Evolutionary conservation across 2,888 invertebrate species (phyloP).

Genomic region (Unio delphinus): DNA sequence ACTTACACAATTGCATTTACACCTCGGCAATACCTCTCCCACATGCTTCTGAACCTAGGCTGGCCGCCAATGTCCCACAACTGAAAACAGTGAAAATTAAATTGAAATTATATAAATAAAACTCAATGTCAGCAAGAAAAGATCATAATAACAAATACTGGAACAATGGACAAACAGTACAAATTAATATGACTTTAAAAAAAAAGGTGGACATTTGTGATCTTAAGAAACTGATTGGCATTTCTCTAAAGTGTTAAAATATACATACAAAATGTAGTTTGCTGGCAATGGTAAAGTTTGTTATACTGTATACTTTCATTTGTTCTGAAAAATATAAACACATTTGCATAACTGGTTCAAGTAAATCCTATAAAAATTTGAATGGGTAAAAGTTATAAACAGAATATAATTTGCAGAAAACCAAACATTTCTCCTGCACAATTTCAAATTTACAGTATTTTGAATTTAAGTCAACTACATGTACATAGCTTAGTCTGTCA

Average conservation of each 20-base stretch:
- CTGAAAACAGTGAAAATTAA: conserved; percentile 56
- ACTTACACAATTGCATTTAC: conserved; percentile 97
- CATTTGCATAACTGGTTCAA: no score
- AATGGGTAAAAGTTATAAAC: no score
- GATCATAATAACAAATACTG: not conserved
- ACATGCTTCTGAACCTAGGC: conserved; percentile 99
- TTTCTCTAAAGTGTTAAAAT: not conserved
- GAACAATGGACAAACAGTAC: not conserved
- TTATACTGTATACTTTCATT: not conserved
- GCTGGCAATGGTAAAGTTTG: no score
- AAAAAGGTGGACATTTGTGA: not conserved
- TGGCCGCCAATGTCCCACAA: conserved; percentile 99
- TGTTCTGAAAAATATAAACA: not conserved
- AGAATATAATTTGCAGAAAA: no score
- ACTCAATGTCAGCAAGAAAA: not conserved
- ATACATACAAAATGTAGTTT: not conserved
- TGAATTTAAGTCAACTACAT: no score
- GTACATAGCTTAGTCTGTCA: no score
- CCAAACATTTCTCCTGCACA: no score
- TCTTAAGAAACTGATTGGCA: not conserved
- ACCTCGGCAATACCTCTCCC: conserved; percentile 99
- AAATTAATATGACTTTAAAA: not conserved
- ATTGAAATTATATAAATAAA: not conserved
- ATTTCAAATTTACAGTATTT: no score
- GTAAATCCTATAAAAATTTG: no score